Evolutionary conservation across 2,113 vertebrate genomes (phyloP), one percentile per base, ranked within the genome.

Genomic region (Halcyon malimbica): DNA sequence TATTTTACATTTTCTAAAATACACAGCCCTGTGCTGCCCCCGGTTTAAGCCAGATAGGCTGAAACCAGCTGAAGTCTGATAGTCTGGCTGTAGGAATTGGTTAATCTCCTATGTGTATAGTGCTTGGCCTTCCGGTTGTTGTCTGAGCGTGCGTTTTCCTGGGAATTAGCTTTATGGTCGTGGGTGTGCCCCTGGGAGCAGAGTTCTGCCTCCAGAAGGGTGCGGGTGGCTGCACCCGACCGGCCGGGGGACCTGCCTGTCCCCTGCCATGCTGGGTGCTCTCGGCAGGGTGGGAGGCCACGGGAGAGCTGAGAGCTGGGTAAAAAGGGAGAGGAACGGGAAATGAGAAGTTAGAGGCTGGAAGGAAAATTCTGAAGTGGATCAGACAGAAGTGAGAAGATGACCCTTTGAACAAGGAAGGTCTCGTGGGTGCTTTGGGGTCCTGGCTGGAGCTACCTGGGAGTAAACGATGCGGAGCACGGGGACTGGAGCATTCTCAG

Each of bases 101-200:
- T 23, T 28, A 2, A 50, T 39, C 31, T n/a, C 0, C 35, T 26
- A 10, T 2, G 0, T 4, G 6, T 3, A 0, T 4, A 7, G 28
- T 24, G 31, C 48, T 8, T 10, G 16, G 41, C 62, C n/a, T 73
- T 21, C 16, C 1, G 4, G 11, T 2, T 68, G 80, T 3, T 10
- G 53, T 4, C 39, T 9, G 57, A 13, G 18, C 1, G 14, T 33
- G 73, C 0, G 0, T 71, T 82, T 75, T 35, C 11, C 4, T 1
- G 0, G 46, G 57, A 28, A 29, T 54, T 14, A 37, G 59, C 64
- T 62, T 67, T 59, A 24, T 50, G 5, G 0, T 1, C 0, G 10
- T 25, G 85, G 65, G 57, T 21, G 82, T 83, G 84, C 78, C 56
- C 1, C 41, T 16, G 70, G 7, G 54, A 60, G 44, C 2, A 5